Percentiles rank a stretch among this genome's conserved stretches.
Evolutionary conservation across 2,888 invertebrate species (phyloP).

Genomic region (Hedychridium roseum): DNA sequence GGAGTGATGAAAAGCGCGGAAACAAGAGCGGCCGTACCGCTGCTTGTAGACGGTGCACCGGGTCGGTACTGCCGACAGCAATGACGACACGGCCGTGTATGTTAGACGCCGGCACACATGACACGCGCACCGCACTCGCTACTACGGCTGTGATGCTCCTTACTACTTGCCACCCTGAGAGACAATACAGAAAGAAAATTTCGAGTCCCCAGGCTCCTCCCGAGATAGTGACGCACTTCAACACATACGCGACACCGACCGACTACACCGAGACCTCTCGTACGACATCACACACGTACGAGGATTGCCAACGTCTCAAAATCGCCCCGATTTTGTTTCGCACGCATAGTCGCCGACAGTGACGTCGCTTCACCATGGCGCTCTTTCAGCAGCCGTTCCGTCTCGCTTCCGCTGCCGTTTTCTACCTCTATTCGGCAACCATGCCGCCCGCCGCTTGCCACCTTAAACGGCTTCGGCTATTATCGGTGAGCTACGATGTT

Average conservation of each 20-base stretch:
- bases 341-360: constrained; percentile 50
- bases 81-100: constrained; percentile 11
- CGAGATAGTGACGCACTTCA: constrained; percentile 9
- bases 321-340: constrained; percentile 47
- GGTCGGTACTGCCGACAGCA: constrained; percentile 7
- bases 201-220: too few species aligned
- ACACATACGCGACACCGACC: constrained; percentile 8
- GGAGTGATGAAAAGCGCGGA: constrained; percentile 8
- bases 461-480: constrained; percentile 52
- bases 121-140: constrained; percentile 18
- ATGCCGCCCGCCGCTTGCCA: constrained; percentile 39
- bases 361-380: constrained; percentile 65
- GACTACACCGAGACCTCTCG: constrained; percentile 9
- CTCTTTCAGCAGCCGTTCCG: constrained; percentile 66
- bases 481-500: constrained; percentile 57
- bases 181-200: too few species aligned
- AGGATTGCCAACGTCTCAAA: constrained; percentile 36
- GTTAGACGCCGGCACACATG: constrained; percentile 30
- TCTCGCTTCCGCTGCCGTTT: constrained; percentile 64
- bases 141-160: constrained; percentile 15
- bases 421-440: constrained; percentile 30
- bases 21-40: constrained; percentile 10
- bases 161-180: constrained; percentile 15
- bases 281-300: constrained; percentile 21
- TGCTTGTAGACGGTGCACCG: constrained; percentile 3